Percentiles rank a stretch among this genome's conserved stretches.
These are phyloP conservation scores for Hypsopygia costalis DNA, from an alignment of 2,888 invertebrate species.

Conservation along the genomic window DNA sequence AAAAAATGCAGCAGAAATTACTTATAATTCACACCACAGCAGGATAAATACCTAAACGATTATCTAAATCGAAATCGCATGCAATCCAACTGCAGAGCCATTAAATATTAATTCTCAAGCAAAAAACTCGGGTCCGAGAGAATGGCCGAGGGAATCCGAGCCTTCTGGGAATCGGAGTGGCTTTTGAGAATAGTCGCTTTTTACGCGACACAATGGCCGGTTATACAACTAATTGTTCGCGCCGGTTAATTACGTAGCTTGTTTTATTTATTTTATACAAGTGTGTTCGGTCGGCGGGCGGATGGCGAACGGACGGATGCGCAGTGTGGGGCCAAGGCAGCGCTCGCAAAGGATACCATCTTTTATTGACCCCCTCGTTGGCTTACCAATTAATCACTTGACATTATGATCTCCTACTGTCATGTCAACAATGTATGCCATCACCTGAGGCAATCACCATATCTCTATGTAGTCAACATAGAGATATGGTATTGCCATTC, in stretches of 20 bases:
- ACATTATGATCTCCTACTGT: slow-evolving; percentile 3
- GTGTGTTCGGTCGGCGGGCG: slow-evolving; percentile 28
- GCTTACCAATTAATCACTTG: slow-evolving; percentile 8
- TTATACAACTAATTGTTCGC: slow-evolving; percentile 72
- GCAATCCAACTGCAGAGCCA: slow-evolving; percentile 52
- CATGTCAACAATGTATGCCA: neutral
- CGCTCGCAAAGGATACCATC: neutral
- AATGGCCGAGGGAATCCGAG: slow-evolving; percentile 46
- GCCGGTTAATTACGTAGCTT: slow-evolving; percentile 63
- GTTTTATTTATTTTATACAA: slow-evolving; percentile 45
- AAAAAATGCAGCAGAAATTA: slow-evolving; percentile 12
- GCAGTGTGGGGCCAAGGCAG: slow-evolving; percentile 9
- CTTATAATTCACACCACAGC: slow-evolving; percentile 43
- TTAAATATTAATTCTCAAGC: slow-evolving; percentile 64
- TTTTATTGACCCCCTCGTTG: slow-evolving; percentile 2
- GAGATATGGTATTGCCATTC: no score
- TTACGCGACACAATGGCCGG: slow-evolving; percentile 62
- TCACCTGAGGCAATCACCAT: no score
- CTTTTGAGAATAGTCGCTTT: slow-evolving; percentile 47
- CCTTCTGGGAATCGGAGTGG: slow-evolving; percentile 67
- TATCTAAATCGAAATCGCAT: slow-evolving; percentile 54
- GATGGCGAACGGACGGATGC: neutral
- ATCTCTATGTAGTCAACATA: no score
- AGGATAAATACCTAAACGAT: slow-evolving; percentile 40
- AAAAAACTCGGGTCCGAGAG: slow-evolving; percentile 49